Evolutionary conservation across 2,113 vertebrate genomes (phyloP).

Genomic region (Cyphomyrus discorhynchus): DNA sequence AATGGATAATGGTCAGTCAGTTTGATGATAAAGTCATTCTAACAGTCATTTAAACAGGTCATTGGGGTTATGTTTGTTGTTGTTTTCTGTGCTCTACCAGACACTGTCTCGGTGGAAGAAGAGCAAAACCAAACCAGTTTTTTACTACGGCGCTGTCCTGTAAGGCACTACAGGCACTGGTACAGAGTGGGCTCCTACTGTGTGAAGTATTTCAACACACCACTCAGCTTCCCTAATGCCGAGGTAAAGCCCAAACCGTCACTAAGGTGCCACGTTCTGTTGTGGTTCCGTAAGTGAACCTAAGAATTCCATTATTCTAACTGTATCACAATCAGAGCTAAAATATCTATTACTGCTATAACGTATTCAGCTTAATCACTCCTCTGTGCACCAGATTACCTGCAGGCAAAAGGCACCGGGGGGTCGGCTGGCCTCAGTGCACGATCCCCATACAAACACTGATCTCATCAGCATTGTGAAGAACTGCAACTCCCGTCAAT

Average conservation of each 20-base stretch:
- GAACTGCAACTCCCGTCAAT: not conserved
- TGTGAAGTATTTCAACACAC: constrained; percentile 10
- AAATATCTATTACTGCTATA: not conserved
- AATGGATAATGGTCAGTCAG: not conserved
- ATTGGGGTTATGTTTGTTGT: not conserved
- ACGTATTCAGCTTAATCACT: not conserved
- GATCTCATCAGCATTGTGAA: not conserved
- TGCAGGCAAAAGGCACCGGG: not conserved
- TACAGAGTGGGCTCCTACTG: constrained; percentile 13
- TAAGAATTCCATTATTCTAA: not conserved
- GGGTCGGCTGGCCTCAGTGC: not conserved
- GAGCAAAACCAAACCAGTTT: not conserved
- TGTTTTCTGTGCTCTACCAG: not conserved
- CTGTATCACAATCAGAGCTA: not conserved
- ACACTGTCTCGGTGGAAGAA: not conserved
- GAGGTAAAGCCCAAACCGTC: not conserved
- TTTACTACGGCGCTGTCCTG: not conserved
- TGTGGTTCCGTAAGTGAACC: not conserved
- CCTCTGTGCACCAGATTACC: not conserved
- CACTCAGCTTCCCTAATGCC: constrained; percentile 5
- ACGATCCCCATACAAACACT: fast-evolving
- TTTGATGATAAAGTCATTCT: not conserved
- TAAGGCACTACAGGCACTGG: not conserved
- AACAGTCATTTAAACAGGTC: not conserved
- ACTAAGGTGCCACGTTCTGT: not conserved